Base-by-base conservation (phyloP, 2,888 invertebrate genomes). In the Atherix ibis region DNA sequence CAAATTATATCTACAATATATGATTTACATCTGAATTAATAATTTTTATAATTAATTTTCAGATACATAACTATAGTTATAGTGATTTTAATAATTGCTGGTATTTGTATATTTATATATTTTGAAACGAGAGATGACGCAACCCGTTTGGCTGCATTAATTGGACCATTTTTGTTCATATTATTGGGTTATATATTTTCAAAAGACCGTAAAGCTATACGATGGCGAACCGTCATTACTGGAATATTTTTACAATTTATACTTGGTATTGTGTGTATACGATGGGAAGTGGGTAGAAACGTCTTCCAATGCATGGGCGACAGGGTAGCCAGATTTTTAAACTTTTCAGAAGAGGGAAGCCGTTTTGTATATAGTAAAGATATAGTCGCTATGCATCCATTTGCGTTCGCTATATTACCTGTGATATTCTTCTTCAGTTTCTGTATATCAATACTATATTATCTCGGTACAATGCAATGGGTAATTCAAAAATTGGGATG, bases 391-490 rank as follows among this genome's bases (percentile, higher is more conserved):
- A 52, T 58, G 0, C 62, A 63, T 37, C 74, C 79, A 12, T 92
- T 95, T 53, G 91, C 88, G 1, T 94, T 95, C 55, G 70, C 78
- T 54, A 89, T 89, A 54, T 67, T 95, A 26, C 81, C 92, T 1
- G 85, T 91, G 13, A 82, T 97, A 34, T 87, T 85, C 63, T 95
- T 94, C 71, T 82, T 97, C 59, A 84, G 88, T 50, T 87, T 92
- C 63, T 64, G 82, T 43, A 82, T 94, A 17, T 83, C 88, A 47
- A 73, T 95, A 1, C 61, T 95, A 19, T 92, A 89, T 64, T 88
- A 82, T 62, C 68, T 78, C 58, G 92, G 92, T 1, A 70, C 76
- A 0, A 80, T 97, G 72, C 92, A 94, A 62, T 78, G 74, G 67
- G 62, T 89, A 39, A 79, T 92, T 22, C 50, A 73, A 15, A 81